Conservation (phyloP, 2,113 vertebrate species). For the Misgurnus anguillicaudatus region DNA sequence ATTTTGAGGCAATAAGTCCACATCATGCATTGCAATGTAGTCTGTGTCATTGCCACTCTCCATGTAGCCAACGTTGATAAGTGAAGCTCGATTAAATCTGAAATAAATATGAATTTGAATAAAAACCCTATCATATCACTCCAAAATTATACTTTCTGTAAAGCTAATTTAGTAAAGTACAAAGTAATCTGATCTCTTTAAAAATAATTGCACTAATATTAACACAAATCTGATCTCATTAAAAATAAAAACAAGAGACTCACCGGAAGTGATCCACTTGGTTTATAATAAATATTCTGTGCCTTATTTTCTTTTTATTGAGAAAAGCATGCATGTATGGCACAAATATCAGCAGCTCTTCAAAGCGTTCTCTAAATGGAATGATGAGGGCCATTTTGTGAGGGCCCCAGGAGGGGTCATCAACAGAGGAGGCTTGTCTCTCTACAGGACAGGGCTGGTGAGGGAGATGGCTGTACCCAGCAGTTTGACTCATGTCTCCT, state of each 20-base stretch:
- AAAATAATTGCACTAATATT: too few relatives aligned
- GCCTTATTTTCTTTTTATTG: conserved; percentile 87
- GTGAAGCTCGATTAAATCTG: conserved; percentile 94
- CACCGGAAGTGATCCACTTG: conserved; percentile 95
- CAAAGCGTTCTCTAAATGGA: conserved; percentile 94
- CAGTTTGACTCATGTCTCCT: conserved; percentile 67
- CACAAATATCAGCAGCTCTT: conserved; percentile 91
- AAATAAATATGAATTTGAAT: neutral
- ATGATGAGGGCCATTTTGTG: conserved; percentile 90
- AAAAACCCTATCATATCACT: neutral
- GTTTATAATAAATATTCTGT: conserved; percentile 91
- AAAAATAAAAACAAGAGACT: neutral
- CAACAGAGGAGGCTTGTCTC: conserved; percentile 56
- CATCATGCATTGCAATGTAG: conserved; percentile 98
- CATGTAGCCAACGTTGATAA: conserved; percentile 92
- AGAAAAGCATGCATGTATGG: conserved; percentile 93
- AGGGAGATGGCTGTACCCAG: conserved; percentile 42
- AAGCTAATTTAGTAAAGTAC: neutral
- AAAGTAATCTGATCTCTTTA: neutral
- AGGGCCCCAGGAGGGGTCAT: conserved; percentile 85
- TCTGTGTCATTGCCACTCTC: conserved; percentile 94
- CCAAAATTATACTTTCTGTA: too few relatives aligned
- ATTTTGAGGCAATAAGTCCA: conserved; percentile 93
- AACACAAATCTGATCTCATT: neutral
- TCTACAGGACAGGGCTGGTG: conserved; percentile 73